Evolutionary conservation across 1,140 invertebrate genomes (phyloP), one percentile per base, ranked within the genome.

Genomic region (Meteorus sp.): DNA sequence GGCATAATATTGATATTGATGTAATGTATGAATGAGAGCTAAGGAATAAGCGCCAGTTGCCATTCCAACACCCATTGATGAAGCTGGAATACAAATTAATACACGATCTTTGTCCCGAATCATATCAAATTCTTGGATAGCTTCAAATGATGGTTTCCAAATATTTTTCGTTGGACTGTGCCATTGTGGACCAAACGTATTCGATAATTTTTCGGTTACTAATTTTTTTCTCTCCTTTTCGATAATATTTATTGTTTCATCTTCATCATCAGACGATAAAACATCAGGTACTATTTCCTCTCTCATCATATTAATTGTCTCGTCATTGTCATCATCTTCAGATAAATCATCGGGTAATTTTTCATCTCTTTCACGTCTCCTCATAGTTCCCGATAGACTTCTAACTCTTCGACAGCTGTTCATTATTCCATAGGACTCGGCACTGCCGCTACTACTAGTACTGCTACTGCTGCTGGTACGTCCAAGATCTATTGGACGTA

Each of bases 111-210:
- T 90, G 69, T 92, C 84, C 58, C 85, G 81, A 13, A 97, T 87
- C 93, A 96, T 96, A 15, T 87, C 84, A 74, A 89, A 93, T 66
- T 93, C 89, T 56, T 89, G 85, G 13, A 95, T 82, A 0, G 91
- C 92, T 85, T 92, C 89, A 1, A 92, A 79, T 7, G 88, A 85
- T 22, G 88, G 86, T 67, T 90, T 91, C 86, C 93, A 93, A 11
- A 96, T 86, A 37, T 82, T 83, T 67, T 92, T 93, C 0, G 91
- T 87, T 6, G 90, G 88, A 65, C 86, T 87, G 62, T 89, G 86
- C 91, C 91, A 94, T 66, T 81, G 70, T 11, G 62, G 47, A 5
- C 58, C 59, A 1, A 56, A 25, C 1, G 7, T 33, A 6, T 61
- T 62, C 7, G n/a, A n/a, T n/a, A n/a, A n/a, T n/a, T n/a, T n/a